phyloP scores from a whole-genome alignment of 2,113 vertebrate genomes.

The Crotalus horridus region DNA sequence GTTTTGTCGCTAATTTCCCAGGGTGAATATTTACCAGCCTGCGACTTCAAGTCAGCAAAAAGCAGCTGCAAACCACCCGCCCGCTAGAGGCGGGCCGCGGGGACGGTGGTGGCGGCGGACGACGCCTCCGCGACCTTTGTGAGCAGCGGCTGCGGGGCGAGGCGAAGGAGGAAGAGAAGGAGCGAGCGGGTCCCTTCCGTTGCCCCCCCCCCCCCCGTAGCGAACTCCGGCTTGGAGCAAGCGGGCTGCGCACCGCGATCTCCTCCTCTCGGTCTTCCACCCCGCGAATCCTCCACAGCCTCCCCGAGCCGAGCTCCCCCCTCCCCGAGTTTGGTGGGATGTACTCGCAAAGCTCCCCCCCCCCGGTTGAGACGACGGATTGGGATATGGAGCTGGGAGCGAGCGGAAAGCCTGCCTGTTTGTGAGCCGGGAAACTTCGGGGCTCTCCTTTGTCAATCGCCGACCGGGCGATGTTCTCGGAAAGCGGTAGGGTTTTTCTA shows the following conservation, averaged over 20 bases:
- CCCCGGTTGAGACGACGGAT: neutral
- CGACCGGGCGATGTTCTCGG: too few relatives aligned
- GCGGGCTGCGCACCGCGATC: too few relatives aligned
- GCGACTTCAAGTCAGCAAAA: constrained; percentile 68
- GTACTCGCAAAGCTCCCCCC: accelerated
- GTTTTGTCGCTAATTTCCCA: constrained; percentile 80
- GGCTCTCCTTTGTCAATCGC: neutral
- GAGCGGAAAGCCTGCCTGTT: neutral
- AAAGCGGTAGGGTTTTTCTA: neutral
- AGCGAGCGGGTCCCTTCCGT: too few relatives aligned
- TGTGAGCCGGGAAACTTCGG: neutral
- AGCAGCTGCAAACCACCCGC: constrained; percentile 49
- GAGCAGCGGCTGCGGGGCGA: too few relatives aligned
- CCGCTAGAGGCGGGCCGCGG: constrained; percentile 45
- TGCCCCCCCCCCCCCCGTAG: too few relatives aligned
- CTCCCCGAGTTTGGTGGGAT: neutral
- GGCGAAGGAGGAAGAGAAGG: too few relatives aligned
- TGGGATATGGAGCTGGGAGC: neutral
- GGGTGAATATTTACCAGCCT: constrained; percentile 75
- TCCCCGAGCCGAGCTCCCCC: neutral
- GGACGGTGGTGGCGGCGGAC: too few relatives aligned
- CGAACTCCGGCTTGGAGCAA: too few relatives aligned
- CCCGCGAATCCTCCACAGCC: neutral
- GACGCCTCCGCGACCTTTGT: constrained; percentile 41
- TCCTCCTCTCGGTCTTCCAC: neutral